Percentiles rank a stretch among this genome's conserved stretches.
These are phyloP conservation scores for Procavia capensis DNA, from an alignment of 2,113 vertebrate genomes.

Conservation along the genomic window DNA sequence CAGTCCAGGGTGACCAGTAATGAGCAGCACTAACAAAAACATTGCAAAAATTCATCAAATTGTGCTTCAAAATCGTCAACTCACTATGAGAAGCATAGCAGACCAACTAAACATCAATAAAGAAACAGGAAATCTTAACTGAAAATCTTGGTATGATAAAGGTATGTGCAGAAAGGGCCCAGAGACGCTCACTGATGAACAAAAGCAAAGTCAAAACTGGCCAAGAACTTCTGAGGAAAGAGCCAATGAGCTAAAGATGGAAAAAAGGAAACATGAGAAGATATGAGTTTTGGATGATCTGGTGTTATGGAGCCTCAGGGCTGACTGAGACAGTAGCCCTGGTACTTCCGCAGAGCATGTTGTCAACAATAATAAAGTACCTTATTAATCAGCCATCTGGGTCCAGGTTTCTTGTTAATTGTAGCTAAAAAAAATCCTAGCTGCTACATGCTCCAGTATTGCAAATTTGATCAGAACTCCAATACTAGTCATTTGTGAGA, in stretches of 20 bases:
- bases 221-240: not conserved
- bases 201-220: no score
- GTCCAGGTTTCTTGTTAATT: not conserved
- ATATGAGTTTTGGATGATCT: not conserved
- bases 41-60: no score
- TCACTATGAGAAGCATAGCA: no score
- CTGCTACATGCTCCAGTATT: not conserved
- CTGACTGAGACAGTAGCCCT: not conserved
- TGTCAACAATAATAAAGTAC: not conserved
- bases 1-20: no score
- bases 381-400: not conserved
- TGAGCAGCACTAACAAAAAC: no score
- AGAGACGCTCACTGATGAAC: no score
- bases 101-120: no score
- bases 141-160: no score
- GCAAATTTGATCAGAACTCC: not conserved
- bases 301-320: not conserved
- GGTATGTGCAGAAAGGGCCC: no score
- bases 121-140: no score
- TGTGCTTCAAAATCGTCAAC: no score
- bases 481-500: not conserved
- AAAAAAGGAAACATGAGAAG: not conserved
- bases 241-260: not conserved
- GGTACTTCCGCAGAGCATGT: not conserved
- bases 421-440: not conserved